Evolutionary conservation across 2,113 vertebrate species (phyloP).

Genomic region (Noctilio leporinus): DNA sequence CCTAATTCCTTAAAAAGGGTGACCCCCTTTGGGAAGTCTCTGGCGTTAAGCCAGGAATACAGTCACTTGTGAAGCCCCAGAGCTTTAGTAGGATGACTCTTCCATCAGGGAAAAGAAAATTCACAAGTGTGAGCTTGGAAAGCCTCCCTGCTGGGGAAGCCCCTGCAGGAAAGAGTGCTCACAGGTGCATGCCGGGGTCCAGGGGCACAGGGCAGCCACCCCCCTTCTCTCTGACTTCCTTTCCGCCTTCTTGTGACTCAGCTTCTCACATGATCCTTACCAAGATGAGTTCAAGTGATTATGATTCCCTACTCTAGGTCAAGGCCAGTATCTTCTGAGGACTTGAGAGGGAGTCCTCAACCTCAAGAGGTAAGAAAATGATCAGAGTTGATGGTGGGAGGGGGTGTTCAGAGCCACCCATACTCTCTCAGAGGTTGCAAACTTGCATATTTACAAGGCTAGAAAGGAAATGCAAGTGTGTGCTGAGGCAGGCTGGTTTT

Average conservation of each 20-base stretch:
- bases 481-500: not conserved
- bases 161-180: not conserved
- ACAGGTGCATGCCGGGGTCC: not conserved
- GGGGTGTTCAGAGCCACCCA: not conserved
- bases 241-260: not conserved
- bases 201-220: not conserved
- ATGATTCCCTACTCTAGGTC: conserved; percentile 55
- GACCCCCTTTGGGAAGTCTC: not conserved
- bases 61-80: not conserved
- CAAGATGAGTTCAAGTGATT: not conserved
- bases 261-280: not conserved
- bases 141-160: not conserved
- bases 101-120: not conserved
- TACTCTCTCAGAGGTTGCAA: not conserved
- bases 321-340: not conserved
- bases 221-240: not conserved
- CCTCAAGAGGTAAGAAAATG: conserved; percentile 47
- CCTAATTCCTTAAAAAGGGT: not conserved
- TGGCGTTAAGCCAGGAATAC: not conserved
- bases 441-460: not conserved
- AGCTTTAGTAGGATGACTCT: not conserved
- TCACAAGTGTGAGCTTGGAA: not conserved
- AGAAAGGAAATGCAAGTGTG: not conserved
- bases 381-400: not conserved
- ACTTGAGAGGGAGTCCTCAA: not conserved